phyloP scores from a whole-genome alignment of 1,140 invertebrate species.

The Pissodes strobi region DNA sequence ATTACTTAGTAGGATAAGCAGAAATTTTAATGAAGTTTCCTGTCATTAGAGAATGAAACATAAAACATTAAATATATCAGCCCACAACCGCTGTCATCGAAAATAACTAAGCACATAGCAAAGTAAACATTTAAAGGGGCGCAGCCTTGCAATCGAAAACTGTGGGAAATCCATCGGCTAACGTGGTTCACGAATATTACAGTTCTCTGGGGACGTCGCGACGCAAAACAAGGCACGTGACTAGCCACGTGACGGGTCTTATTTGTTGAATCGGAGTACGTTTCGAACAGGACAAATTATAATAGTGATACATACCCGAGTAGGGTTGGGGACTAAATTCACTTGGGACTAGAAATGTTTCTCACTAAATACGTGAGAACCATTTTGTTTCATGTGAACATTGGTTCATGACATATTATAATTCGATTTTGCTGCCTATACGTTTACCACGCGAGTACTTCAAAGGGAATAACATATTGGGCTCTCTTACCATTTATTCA shows the following conservation, averaged over 20 bases:
- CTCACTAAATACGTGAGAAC: slow-evolving; percentile 11
- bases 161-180: slow-evolving; percentile 41
- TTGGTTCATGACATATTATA: background rate
- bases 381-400: background rate
- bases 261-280: slow-evolving; percentile 15
- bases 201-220: slow-evolving; percentile 38
- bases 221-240: slow-evolving; percentile 32
- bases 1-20: no score
- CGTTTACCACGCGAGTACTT: no score
- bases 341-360: slow-evolving; percentile 5
- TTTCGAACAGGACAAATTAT: slow-evolving; percentile 32
- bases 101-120: no score
- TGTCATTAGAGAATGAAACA: no score
- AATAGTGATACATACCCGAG: slow-evolving; percentile 31
- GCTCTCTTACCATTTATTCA: no score
- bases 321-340: background rate
- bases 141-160: slow-evolving; percentile 3
- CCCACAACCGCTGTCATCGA: no score
- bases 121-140: no score
- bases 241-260: slow-evolving; percentile 34
- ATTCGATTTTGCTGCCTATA: no score
- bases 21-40: no score
- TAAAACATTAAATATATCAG: no score
- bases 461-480: no score
- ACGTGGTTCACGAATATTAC: slow-evolving; percentile 45